Evolutionary conservation across 1,140 invertebrate genomes (phyloP).

Genomic region (Papilio dardanus): DNA sequence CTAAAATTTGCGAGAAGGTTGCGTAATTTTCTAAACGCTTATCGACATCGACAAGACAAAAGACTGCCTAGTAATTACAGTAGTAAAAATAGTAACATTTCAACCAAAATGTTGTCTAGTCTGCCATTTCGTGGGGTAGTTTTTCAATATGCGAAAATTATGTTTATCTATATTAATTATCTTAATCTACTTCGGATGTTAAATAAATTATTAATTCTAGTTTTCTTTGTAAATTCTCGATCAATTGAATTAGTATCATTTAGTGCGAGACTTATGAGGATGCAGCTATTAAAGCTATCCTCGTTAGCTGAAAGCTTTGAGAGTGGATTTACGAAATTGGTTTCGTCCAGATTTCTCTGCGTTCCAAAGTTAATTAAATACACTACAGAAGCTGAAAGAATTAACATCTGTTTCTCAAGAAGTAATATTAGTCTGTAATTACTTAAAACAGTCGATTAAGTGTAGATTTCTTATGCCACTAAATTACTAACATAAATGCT

Average conservation of each 20-base stretch:
- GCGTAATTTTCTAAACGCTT: neutral
- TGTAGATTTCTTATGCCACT: no score
- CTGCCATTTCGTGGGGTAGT: no score
- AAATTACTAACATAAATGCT: no score
- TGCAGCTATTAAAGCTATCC: slow-evolving; percentile 16
- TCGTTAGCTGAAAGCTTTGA: slow-evolving; percentile 1
- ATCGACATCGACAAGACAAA: no score
- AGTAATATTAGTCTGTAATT: no score
- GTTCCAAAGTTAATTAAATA: slow-evolving; percentile 17
- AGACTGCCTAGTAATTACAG: no score
- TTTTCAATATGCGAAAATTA: no score
- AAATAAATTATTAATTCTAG: neutral
- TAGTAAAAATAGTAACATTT: no score
- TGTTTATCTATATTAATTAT: no score
- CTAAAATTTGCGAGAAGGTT: slow-evolving; percentile 10
- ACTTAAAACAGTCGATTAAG: no score
- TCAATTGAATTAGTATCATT: neutral
- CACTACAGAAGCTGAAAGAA: neutral
- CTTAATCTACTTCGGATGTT: neutral
- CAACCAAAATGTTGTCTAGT: no score
- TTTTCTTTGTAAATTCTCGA: neutral
- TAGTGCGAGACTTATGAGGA: neutral
- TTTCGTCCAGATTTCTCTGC: neutral
- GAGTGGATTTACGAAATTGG: slow-evolving; percentile 12
- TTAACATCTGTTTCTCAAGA: neutral